Percentiles rank a stretch among this genome's conserved stretches.
These are phyloP conservation scores for Sula dactylatra DNA, from an alignment of 2,113 vertebrate species.

Conservation along the genomic window DNA sequence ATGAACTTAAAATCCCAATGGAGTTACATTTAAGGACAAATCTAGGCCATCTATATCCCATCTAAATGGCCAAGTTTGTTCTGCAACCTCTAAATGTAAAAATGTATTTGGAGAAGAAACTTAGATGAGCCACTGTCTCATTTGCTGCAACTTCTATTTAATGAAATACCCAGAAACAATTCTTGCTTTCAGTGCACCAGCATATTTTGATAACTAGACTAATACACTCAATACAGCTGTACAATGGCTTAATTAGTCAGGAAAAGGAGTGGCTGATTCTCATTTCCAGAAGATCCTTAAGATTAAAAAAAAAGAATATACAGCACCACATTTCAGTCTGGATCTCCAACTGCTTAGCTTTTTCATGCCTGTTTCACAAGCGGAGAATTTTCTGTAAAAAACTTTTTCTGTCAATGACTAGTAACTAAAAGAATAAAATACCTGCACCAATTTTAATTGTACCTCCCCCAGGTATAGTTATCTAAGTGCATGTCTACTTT, in stretches of 20 bases:
- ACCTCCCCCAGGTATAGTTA: neutral
- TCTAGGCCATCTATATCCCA: neutral
- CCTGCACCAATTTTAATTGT: neutral
- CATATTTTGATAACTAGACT: conserved; percentile 9
- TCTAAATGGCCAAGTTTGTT: neutral
- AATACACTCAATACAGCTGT: neutral
- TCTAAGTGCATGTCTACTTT: neutral
- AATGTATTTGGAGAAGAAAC: neutral
- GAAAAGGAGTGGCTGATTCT: conserved; percentile 30
- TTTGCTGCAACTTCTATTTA: neutral
- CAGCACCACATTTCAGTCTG: neutral
- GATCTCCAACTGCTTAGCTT: neutral
- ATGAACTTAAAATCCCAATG: neutral
- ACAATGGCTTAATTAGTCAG: conserved; percentile 10
- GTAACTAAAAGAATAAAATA: conserved; percentile 43
- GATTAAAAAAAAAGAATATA: neutral
- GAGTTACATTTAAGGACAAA: neutral
- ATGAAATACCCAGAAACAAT: neutral
- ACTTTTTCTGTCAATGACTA: neutral
- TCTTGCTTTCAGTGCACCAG: neutral
- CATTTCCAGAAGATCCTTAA: conserved; percentile 21
- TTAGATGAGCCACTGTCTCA: neutral
- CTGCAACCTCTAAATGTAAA: neutral
- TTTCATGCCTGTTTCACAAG: neutral
- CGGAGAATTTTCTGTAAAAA: neutral